Percentiles rank a stretch among this genome's conserved stretches.
phyloP scores from a whole-genome alignment of 2,113 vertebrate genomes.

The Pycnonotus jocosus region DNA sequence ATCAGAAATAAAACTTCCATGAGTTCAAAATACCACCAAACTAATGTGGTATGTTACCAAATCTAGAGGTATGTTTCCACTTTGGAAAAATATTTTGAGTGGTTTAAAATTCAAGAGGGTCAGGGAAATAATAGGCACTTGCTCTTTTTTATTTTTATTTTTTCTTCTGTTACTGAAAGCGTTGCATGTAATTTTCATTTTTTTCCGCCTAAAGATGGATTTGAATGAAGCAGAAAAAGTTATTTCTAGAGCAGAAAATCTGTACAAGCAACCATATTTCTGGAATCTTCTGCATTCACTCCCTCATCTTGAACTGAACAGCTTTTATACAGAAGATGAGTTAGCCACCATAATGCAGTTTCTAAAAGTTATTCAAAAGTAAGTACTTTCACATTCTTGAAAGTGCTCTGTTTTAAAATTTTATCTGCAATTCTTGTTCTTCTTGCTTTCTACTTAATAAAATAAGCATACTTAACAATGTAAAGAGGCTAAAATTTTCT shows the following conservation, averaged over 20 bases:
- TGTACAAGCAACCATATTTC: constrained; percentile 60
- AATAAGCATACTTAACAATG: background rate
- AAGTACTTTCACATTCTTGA: background rate
- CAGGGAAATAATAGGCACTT: background rate
- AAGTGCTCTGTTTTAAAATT: background rate
- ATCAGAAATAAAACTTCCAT: background rate
- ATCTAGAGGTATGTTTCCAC: background rate
- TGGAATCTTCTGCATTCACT: constrained; percentile 64
- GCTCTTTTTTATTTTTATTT: background rate
- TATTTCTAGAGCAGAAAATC: constrained; percentile 51
- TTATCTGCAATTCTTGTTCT: background rate
- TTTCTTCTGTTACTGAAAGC: background rate
- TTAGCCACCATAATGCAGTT: background rate
- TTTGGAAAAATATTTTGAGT: background rate
- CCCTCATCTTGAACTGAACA: background rate
- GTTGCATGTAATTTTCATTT: background rate
- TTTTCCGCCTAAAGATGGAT: constrained; percentile 39
- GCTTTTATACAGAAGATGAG: background rate
- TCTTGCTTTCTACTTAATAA: background rate
- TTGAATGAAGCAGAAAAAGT: constrained; percentile 63
- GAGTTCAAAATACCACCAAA: background rate
- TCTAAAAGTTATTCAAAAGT: constrained; percentile 45
- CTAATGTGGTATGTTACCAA: background rate
- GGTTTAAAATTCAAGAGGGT: background rate
- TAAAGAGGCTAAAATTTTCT: background rate